Percentiles rank a stretch among this genome's conserved stretches.
These are phyloP conservation scores for Enhydra lutris DNA, from an alignment of 2,113 vertebrate genomes.

Conservation along the genomic window DNA sequence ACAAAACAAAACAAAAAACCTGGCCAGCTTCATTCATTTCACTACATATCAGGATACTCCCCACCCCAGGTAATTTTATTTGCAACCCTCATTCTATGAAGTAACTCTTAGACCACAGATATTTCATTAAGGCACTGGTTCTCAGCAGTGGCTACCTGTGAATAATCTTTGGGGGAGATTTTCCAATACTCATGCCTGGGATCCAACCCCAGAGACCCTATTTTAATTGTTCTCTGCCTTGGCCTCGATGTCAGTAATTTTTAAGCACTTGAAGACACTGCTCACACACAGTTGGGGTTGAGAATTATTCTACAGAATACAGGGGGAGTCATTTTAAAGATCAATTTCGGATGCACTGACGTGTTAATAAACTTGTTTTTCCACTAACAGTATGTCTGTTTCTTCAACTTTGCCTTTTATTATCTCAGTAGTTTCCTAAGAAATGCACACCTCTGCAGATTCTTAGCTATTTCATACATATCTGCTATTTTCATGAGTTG, in stretches of 20 bases:
- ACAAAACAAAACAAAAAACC: neutral
- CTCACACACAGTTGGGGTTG: neutral
- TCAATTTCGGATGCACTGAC: neutral
- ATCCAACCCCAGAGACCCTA: neutral
- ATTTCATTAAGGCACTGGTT: neutral
- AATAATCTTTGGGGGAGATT: neutral
- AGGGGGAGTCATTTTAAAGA: neutral
- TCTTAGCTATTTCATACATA: neutral
- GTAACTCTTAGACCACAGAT: neutral
- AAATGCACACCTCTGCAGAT: neutral
- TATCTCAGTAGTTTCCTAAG: neutral
- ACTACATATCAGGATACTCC: neutral
- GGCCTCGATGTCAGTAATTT: neutral
- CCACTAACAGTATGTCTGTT: neutral
- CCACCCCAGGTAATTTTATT: neutral
- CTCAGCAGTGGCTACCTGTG: neutral
- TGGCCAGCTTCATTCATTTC: neutral
- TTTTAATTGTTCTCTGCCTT: neutral
- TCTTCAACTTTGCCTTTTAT: conserved; percentile 2
- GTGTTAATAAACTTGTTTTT: neutral
- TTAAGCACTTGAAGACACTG: neutral
- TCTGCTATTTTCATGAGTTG: neutral
- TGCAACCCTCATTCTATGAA: neutral
- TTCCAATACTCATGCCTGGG: neutral
- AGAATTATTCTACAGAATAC: neutral